A percentile compares a stretch with the other conserved stretches of the same genome.
These are phyloP conservation scores for Baryphthengus martii DNA, from an alignment of 2,113 vertebrate genomes.

Conservation along the genomic window DNA sequence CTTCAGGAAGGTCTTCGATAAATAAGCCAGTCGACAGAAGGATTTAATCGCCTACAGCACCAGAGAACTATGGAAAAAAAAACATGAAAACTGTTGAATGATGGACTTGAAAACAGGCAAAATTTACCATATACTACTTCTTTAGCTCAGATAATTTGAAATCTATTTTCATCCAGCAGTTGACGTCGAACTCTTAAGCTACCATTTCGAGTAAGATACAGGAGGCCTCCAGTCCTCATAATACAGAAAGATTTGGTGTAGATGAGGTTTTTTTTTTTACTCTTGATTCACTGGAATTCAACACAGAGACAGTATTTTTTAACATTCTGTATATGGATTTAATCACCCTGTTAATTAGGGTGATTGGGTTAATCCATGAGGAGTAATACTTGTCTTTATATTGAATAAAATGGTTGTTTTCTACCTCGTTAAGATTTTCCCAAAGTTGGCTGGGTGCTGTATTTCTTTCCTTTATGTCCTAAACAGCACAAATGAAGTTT, in stretches of 20 bases:
- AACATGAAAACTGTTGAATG: not conserved
- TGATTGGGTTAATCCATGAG: not conserved
- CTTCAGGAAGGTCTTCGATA: slow-evolving; percentile 11
- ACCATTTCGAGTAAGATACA: not conserved
- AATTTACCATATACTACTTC: not conserved
- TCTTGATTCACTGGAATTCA: not conserved
- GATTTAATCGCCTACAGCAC: not conserved
- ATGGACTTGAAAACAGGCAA: not conserved
- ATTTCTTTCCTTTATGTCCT: not conserved
- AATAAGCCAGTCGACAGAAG: not conserved
- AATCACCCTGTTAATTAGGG: not conserved
- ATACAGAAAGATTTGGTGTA: not conserved
- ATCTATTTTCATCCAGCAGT: not conserved
- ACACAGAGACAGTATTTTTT: not conserved
- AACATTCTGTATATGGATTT: not conserved
- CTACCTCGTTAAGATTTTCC: not conserved
- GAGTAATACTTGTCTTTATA: not conserved
- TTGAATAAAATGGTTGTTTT: not conserved
- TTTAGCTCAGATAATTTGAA: not conserved
- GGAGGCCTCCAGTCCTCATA: not conserved
- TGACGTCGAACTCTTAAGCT: fast-evolving
- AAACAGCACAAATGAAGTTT: not conserved
- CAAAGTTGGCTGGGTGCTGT: not conserved
- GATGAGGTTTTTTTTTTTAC: not conserved
- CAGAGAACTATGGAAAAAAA: not conserved